Percentiles rank a stretch among this genome's conserved stretches.
Evolutionary conservation across 2,797 vertebrate genomes (phyloP).

Genomic region (Alosa sapidissima): DNA sequence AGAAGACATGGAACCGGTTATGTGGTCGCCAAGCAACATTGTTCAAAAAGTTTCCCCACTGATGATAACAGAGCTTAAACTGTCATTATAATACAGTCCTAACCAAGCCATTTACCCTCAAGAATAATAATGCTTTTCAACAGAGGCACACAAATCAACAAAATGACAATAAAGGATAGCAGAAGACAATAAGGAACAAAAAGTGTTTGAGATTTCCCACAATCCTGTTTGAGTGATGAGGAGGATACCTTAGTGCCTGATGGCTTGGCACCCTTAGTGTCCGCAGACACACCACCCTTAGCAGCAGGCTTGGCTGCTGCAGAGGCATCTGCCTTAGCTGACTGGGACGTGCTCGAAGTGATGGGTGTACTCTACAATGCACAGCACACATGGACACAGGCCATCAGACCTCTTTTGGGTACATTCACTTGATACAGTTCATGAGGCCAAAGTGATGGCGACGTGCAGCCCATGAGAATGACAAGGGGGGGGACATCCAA

Average conservation of each 20-base stretch:
- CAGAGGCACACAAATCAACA: neutral
- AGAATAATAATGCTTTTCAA: neutral
- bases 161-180: neutral
- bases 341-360: conserved; percentile 55
- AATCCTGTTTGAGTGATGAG: neutral
- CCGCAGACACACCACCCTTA: conserved; percentile 47
- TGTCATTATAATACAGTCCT: neutral
- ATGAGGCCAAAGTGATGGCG: neutral
- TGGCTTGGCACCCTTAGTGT: conserved; percentile 53
- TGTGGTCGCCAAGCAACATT: too few species aligned
- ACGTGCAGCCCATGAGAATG: neutral
- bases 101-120: neutral
- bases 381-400: conserved; percentile 35
- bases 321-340: conserved; percentile 56
- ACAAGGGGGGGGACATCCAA: neutral
- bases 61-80: neutral
- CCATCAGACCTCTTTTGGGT: neutral
- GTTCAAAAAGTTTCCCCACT: neutral
- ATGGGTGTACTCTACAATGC: conserved; percentile 42
- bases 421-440: neutral
- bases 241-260: conserved; percentile 57
- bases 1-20: too few species aligned
- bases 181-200: neutral
- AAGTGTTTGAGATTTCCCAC: neutral
- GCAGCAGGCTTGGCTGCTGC: conserved; percentile 28